These are phyloP conservation scores for Triplophysa dalaica DNA, from an alignment of 2,113 vertebrate genomes.

Conservation along the genomic window DNA sequence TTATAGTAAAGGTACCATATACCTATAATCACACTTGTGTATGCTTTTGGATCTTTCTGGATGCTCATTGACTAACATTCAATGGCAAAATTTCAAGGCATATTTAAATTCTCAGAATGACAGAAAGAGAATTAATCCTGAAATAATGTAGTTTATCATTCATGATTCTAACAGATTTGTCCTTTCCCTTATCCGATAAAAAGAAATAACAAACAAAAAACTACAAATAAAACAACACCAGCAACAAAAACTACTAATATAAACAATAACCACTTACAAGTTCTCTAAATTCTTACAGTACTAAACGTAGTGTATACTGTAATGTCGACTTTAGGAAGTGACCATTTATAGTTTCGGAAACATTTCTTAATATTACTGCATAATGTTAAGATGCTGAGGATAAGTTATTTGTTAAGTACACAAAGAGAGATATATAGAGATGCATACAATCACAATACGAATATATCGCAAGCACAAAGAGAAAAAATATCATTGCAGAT, in stretches of 20 bases:
- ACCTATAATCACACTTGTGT: not conserved
- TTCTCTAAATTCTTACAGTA: not conserved
- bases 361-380: constrained; percentile 24
- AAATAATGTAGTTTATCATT: not conserved
- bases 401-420: constrained; percentile 16
- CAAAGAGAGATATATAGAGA: constrained; percentile 44
- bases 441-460: constrained; percentile 56
- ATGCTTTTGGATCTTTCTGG: constrained; percentile 5
- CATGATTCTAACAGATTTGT: constrained; percentile 24
- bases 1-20: not conserved
- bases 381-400: constrained; percentile 19
- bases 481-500: constrained; percentile 46
- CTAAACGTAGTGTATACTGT: constrained; percentile 8
- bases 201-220: not conserved
- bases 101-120: constrained; percentile 31
- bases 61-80: not conserved
- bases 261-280: constrained; percentile 11
- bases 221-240: not conserved
- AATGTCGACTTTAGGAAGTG: not conserved
- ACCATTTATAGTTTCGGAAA: constrained; percentile 13
- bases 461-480: constrained; percentile 52
- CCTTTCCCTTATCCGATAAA: not conserved
- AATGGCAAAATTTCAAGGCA: constrained; percentile 1
- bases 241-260: not conserved
- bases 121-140: not conserved